Evolutionary conservation across 2,888 invertebrate genomes (phyloP).

Genomic region (Euproctis similis): DNA sequence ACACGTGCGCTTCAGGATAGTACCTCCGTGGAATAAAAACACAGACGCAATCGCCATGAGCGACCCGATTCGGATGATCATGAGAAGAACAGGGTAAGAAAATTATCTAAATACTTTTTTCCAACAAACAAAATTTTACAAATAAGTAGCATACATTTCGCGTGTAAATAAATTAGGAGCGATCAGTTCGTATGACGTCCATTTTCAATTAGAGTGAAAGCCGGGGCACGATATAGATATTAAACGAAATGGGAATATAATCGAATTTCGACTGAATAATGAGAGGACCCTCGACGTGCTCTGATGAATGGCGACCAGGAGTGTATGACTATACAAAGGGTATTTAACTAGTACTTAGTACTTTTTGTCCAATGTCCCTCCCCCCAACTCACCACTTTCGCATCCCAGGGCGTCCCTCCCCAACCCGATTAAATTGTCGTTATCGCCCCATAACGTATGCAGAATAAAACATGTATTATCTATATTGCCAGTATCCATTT

Average conservation of each 20-base stretch:
- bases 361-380: conserved; percentile 54
- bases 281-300: conserved; percentile 58
- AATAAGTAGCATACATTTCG: conserved; percentile 29
- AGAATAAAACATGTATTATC: conserved; percentile 69
- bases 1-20: too few relatives aligned
- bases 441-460: conserved; percentile 72
- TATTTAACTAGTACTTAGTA: conserved; percentile 75
- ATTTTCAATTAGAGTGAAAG: conserved; percentile 71
- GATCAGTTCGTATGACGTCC: conserved; percentile 49
- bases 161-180: conserved; percentile 54
- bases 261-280: conserved; percentile 74
- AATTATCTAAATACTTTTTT: too few relatives aligned
- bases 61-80: too few relatives aligned
- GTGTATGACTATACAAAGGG: conserved; percentile 67
- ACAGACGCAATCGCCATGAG: too few relatives aligned
- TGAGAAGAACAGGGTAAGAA: too few relatives aligned
- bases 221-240: conserved; percentile 73
- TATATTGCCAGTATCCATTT: conserved; percentile 68
- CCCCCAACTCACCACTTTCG: conserved; percentile 40
- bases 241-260: conserved; percentile 74
- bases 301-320: conserved; percentile 60
- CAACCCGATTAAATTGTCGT: conserved; percentile 64
- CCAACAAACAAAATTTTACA: too few relatives aligned
- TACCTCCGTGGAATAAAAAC: too few relatives aligned
- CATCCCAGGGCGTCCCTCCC: conserved; percentile 29